Percentiles rank a stretch among this genome's conserved stretches.
Evolutionary conservation across 2,888 invertebrate genomes (phyloP).

Genomic region (Furcula furcula): DNA sequence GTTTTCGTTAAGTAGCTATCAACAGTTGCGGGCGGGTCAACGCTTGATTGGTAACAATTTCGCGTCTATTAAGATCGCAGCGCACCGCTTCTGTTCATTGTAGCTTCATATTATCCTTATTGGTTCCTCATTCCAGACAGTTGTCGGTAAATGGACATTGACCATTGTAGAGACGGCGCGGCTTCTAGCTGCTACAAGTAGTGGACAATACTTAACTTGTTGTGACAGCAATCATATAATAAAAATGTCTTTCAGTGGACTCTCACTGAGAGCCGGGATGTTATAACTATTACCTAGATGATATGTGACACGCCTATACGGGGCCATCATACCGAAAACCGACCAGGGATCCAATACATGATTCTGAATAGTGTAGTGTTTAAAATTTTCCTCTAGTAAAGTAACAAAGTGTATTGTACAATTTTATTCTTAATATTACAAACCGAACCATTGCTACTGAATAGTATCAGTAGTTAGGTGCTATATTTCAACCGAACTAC

Average conservation of each 20-base stretch:
- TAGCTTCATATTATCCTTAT: constrained; percentile 69
- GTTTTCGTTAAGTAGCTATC: neutral
- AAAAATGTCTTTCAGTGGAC: neutral
- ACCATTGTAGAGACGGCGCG: neutral
- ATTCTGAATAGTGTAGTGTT: no score
- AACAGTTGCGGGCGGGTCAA: constrained; percentile 38
- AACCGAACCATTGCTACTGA: no score
- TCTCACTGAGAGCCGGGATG: no score
- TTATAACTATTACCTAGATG: no score
- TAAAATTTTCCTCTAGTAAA: no score
- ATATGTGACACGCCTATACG: no score
- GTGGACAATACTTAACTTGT: neutral
- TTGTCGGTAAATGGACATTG: neutral
- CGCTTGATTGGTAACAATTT: constrained; percentile 74
- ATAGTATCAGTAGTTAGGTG: no score
- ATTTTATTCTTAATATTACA: no score
- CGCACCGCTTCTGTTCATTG: constrained; percentile 48
- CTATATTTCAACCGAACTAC: no score
- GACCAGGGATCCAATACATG: no score
- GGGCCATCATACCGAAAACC: no score
- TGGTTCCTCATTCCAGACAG: constrained; percentile 63
- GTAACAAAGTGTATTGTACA: no score
- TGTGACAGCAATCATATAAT: neutral
- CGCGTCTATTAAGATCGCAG: constrained; percentile 65
- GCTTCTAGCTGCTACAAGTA: neutral